A percentile compares a stretch with the other conserved stretches of the same genome.
phyloP scores from a whole-genome alignment of 2,113 vertebrate genomes.

The Strix aluco region DNA sequence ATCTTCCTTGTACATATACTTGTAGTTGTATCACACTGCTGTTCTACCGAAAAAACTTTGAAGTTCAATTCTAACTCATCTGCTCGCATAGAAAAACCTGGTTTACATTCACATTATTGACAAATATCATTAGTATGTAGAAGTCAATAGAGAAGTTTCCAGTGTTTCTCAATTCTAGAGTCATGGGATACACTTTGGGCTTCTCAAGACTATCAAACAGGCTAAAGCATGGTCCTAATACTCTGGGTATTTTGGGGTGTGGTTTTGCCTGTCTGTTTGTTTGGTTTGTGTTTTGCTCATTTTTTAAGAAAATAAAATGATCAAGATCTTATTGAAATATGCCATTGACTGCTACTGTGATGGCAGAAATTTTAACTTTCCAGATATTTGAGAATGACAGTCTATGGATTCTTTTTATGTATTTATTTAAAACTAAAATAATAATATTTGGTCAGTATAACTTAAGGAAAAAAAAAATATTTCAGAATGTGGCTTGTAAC shows the following conservation, averaged over 20 bases:
- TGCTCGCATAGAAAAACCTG: slow-evolving; percentile 5
- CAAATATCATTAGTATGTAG: not conserved
- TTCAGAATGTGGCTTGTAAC: not conserved
- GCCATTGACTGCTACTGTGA: not conserved
- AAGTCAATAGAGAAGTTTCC: not conserved
- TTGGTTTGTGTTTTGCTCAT: not conserved
- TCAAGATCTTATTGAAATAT: not conserved
- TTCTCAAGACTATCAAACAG: not conserved
- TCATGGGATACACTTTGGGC: not conserved
- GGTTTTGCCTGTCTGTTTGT: not conserved
- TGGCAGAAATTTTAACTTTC: not conserved
- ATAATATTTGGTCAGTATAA: not conserved
- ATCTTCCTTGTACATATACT: not conserved
- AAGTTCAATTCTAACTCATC: not conserved
- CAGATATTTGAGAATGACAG: not conserved
- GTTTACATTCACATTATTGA: slow-evolving; percentile 34
- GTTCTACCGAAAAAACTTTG: not conserved
- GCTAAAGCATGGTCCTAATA: slow-evolving; percentile 14
- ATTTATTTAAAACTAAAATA: not conserved
- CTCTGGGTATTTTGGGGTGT: not conserved
- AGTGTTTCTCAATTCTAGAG: not conserved
- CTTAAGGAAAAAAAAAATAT: not conserved
- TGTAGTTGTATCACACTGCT: not conserved
- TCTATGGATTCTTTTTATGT: not conserved
- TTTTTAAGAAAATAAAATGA: not conserved